A percentile compares a stretch with the other conserved stretches of the same genome.
These are phyloP conservation scores for Lanius ludovicianus DNA, from an alignment of 2,113 vertebrate species.

Conservation along the genomic window DNA sequence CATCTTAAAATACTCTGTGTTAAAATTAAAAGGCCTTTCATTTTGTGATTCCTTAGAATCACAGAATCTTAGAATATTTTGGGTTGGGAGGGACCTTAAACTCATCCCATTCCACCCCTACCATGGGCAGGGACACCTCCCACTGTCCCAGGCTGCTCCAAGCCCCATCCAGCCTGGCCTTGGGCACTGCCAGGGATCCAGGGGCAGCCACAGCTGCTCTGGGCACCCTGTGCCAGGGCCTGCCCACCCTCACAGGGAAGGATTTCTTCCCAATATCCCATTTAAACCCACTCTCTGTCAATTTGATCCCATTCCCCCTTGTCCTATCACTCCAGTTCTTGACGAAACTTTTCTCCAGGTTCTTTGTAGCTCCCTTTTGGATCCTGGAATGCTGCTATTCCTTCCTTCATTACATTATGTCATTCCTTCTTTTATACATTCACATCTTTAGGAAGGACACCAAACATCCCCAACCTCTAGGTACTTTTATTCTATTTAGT, in stretches of 20 bases:
- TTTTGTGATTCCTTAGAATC: background rate
- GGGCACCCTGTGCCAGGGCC: background rate
- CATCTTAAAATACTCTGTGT: background rate
- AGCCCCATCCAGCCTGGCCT: background rate
- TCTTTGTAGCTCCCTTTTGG: background rate
- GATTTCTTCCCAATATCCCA: background rate
- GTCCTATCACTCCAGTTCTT: background rate
- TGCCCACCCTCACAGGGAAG: accelerated
- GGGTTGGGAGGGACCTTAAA: background rate
- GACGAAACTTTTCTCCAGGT: background rate
- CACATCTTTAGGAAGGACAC: background rate
- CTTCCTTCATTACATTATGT: background rate
- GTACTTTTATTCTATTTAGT: background rate
- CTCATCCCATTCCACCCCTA: background rate
- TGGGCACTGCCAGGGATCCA: background rate
- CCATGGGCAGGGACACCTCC: background rate
- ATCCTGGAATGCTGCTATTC: background rate
- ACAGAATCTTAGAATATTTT: background rate
- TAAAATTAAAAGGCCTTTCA: background rate
- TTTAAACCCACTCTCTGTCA: background rate
- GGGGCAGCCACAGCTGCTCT: background rate
- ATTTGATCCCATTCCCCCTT: background rate
- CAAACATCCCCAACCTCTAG: background rate
- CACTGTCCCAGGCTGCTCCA: background rate
- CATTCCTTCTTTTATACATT: background rate